phyloP scores from a whole-genome alignment of 2,888 invertebrate genomes.

The Alcis repandata region DNA sequence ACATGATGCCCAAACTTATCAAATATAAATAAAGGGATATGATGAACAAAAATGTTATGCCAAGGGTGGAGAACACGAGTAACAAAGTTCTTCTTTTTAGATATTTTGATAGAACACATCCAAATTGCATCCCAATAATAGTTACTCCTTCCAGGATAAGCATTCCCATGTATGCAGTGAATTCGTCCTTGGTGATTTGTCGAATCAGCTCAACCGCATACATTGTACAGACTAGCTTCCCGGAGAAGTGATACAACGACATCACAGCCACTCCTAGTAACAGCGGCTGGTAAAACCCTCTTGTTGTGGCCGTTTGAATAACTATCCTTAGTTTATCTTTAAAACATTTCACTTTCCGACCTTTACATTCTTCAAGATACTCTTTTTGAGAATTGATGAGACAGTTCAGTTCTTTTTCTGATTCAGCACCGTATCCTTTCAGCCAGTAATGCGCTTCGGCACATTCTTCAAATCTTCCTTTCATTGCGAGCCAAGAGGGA shows the following conservation, averaged over 20 bases:
- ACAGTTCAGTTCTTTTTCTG: slow-evolving; percentile 57
- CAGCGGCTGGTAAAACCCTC: slow-evolving; percentile 63
- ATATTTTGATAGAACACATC: slow-evolving; percentile 62
- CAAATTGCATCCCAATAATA: slow-evolving; percentile 68
- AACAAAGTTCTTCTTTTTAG: slow-evolving; percentile 63
- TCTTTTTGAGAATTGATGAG: slow-evolving; percentile 58
- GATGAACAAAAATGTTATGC: slow-evolving; percentile 60
- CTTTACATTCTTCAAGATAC: slow-evolving; percentile 45
- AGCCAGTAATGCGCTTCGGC: slow-evolving; percentile 59
- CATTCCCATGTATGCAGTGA: slow-evolving; percentile 66
- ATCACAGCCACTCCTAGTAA: slow-evolving; percentile 57
- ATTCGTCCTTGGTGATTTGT: slow-evolving; percentile 61
- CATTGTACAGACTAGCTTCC: slow-evolving; percentile 63
- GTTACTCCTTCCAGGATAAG: slow-evolving; percentile 70
- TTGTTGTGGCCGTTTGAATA: slow-evolving; percentile 49
- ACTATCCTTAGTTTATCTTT: slow-evolving; percentile 47
- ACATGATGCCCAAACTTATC: slow-evolving; percentile 51
- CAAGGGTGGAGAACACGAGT: slow-evolving; percentile 57
- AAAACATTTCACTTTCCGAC: slow-evolving; percentile 36
- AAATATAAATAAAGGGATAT: slow-evolving; percentile 67
- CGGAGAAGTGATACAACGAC: slow-evolving; percentile 64
- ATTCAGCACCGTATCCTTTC: slow-evolving; percentile 55
- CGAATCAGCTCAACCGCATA: slow-evolving; percentile 66
- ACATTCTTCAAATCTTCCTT: slow-evolving; percentile 62
- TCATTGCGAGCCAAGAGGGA: slow-evolving; percentile 66